These are phyloP conservation scores for Cheilosia variabilis DNA, from an alignment of 2,888 invertebrate species.

Conservation along the genomic window DNA sequence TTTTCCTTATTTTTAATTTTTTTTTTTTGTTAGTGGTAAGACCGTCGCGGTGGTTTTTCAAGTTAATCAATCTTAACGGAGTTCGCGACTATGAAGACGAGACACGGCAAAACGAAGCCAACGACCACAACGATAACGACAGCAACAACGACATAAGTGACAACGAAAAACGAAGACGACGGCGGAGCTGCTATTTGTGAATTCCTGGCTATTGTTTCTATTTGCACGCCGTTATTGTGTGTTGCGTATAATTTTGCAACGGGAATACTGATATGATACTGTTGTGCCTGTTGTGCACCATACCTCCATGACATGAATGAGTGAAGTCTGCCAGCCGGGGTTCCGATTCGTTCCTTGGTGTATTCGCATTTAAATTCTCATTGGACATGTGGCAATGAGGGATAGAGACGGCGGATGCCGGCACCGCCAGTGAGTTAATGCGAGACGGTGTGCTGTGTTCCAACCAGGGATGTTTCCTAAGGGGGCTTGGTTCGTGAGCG, in stretches of 20 bases:
- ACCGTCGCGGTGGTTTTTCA: slow-evolving; percentile 7
- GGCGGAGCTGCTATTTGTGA: slow-evolving; percentile 20
- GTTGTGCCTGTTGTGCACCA: slow-evolving; percentile 52
- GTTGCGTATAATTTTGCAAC: slow-evolving; percentile 70
- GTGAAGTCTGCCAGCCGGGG: slow-evolving; percentile 42
- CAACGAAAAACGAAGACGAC: slow-evolving; percentile 13
- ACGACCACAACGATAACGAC: slow-evolving; percentile 16
- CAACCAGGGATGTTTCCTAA: slow-evolving; percentile 21
- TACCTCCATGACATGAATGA: slow-evolving; percentile 61
- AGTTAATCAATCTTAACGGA: slow-evolving; percentile 36
- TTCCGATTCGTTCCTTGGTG: slow-evolving; percentile 58
- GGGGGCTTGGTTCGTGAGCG: slow-evolving; percentile 45
- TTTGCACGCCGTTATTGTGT: slow-evolving; percentile 61
- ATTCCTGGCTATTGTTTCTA: slow-evolving; percentile 39
- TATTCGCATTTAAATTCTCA: slow-evolving; percentile 52
- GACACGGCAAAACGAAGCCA: slow-evolving; percentile 16
- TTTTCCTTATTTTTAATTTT: neutral
- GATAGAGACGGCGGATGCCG: neutral
- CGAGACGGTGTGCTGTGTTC: neutral
- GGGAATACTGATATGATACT: slow-evolving; percentile 66
- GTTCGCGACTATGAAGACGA: slow-evolving; percentile 15
- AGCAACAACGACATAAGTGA: slow-evolving; percentile 3
- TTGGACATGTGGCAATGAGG: slow-evolving; percentile 46
- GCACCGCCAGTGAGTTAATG: neutral
- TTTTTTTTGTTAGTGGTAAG: neutral